A percentile compares a stretch with the other conserved stretches of the same genome.
Conservation (phyloP, 2,797 vertebrate species). For the Selene dorsalis region DNA sequence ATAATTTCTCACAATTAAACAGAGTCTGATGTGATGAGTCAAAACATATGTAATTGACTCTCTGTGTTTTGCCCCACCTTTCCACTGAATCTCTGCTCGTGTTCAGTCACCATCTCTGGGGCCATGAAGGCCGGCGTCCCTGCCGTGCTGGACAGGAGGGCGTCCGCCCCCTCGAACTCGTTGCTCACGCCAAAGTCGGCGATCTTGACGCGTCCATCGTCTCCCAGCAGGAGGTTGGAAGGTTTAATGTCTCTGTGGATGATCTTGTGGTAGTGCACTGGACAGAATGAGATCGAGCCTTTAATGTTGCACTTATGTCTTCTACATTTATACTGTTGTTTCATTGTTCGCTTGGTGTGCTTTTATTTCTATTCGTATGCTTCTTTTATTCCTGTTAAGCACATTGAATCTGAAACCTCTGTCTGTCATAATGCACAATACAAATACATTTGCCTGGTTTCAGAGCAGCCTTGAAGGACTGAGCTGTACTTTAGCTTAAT, state of each 20-base stretch:
- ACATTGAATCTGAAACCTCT: too few relatives aligned
- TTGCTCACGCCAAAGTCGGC: conserved; percentile 98
- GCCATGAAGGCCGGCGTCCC: conserved; percentile 99
- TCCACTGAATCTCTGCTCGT: conserved; percentile 91
- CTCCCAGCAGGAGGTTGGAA: conserved; percentile 94
- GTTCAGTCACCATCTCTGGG: conserved; percentile 91
- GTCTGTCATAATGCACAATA: too few relatives aligned
- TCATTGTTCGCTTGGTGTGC: too few relatives aligned
- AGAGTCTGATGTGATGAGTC: conserved; percentile 2
- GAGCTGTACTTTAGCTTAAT: neutral
- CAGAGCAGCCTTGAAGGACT: neutral
- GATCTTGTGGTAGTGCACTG: conserved; percentile 98
- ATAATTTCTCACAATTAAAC: conserved; percentile 12
- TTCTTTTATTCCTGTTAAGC: too few relatives aligned
- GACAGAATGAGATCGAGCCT: neutral
- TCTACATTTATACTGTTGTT: too few relatives aligned
- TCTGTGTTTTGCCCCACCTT: conserved; percentile 83
- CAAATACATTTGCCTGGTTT: neutral
- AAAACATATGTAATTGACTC: neutral
- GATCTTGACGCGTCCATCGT: conserved; percentile 93
- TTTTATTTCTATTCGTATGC: too few relatives aligned
- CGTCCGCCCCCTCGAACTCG: conserved; percentile 93
- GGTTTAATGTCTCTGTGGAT: conserved; percentile 97
- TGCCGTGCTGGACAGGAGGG: conserved; percentile 90
- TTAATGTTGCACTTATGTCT: too few relatives aligned